phyloP scores from a whole-genome alignment of 2,113 vertebrate species.

The Salminus brasiliensis region DNA sequence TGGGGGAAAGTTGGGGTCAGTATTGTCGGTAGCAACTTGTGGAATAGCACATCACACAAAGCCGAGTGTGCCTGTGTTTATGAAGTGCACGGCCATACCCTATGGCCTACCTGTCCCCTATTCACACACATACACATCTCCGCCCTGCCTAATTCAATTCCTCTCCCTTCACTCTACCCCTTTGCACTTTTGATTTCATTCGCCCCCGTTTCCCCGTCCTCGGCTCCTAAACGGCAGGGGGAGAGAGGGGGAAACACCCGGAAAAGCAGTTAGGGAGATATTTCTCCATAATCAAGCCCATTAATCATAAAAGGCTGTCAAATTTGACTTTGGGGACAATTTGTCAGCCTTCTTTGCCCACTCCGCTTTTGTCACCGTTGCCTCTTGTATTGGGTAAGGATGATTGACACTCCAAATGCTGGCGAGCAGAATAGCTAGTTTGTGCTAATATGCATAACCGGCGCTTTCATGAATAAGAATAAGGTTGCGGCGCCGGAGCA shows the following conservation, averaged over 20 bases:
- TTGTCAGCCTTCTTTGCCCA: constrained; percentile 75
- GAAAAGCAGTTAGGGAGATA: constrained; percentile 73
- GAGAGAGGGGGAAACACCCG: constrained; percentile 64
- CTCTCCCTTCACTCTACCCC: constrained; percentile 29
- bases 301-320: constrained; percentile 85
- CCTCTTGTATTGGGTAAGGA: constrained; percentile 78
- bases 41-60: not conserved
- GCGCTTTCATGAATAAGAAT: constrained; percentile 84
- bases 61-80: not conserved
- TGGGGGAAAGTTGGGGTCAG: not conserved
- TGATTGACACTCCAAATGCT: constrained; percentile 80
- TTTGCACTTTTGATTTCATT: constrained; percentile 37
- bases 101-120: constrained; percentile 57
- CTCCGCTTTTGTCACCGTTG: constrained; percentile 70
- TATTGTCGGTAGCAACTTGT: not conserved
- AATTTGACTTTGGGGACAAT: constrained; percentile 86
- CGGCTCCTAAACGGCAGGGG: constrained; percentile 25
- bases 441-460: constrained; percentile 80
- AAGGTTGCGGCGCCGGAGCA: constrained; percentile 63
- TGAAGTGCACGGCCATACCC: constrained; percentile 46
- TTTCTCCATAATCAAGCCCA: constrained; percentile 80
- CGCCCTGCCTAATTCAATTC: constrained; percentile 71
- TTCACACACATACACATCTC: constrained; percentile 42
- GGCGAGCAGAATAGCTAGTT: constrained; percentile 78
- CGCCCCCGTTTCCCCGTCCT: constrained; percentile 52